These are phyloP conservation scores for Acipenser transmontanus DNA, from an alignment of 2,797 vertebrate genomes.

Conservation along the genomic window DNA sequence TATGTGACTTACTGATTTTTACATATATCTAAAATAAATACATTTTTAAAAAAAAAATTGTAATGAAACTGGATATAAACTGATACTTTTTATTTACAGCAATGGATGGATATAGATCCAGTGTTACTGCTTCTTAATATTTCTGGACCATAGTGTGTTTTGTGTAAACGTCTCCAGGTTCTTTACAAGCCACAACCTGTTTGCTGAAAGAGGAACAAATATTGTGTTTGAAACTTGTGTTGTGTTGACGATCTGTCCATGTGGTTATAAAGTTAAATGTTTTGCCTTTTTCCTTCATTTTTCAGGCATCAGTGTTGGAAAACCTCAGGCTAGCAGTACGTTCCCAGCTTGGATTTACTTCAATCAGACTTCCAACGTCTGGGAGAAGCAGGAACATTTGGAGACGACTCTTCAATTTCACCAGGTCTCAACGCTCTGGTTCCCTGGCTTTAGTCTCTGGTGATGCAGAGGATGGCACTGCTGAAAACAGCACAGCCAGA, in stretches of 20 bases:
- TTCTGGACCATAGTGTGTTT: no score
- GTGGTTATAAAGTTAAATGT: neutral
- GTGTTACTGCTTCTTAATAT: no score
- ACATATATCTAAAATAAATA: no score
- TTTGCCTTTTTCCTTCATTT: slow-evolving; percentile 15
- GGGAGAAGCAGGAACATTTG: slow-evolving; percentile 82
- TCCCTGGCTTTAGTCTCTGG: slow-evolving; percentile 86
- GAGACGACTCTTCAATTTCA: slow-evolving; percentile 88
- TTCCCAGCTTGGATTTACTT: slow-evolving; percentile 92
- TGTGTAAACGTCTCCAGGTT: no score
- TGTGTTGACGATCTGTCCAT: neutral
- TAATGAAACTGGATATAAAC: no score
- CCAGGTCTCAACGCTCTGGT: slow-evolving; percentile 77
- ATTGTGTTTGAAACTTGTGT: no score
- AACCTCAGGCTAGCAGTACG: slow-evolving; percentile 88
- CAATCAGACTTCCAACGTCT: slow-evolving; percentile 81
- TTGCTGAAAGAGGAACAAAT: no score
- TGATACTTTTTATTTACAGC: no score
- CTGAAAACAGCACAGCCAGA: slow-evolving; percentile 47
- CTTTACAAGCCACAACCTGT: no score
- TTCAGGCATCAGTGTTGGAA: slow-evolving; percentile 88
- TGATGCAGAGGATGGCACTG: slow-evolving; percentile 64
- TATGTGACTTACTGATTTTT: no score
- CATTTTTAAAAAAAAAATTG: no score
- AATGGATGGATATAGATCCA: no score